These are phyloP conservation scores for Puffinus mauretanicus DNA, from an alignment of 2,113 vertebrate species.

Conservation along the genomic window DNA sequence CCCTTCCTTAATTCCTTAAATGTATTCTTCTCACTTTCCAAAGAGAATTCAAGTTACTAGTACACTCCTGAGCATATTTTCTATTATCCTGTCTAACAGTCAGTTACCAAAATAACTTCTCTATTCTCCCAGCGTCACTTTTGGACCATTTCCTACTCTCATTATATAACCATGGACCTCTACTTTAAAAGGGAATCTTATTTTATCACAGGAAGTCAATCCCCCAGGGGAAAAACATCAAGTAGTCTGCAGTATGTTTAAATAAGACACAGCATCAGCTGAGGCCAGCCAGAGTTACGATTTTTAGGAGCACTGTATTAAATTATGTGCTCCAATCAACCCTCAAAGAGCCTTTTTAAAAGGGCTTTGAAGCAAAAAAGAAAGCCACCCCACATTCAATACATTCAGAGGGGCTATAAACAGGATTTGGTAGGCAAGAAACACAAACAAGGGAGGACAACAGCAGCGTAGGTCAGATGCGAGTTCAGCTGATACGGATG, in stretches of 20 bases:
- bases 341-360: not conserved
- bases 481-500: rapidly evolving
- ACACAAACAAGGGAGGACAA: not conserved
- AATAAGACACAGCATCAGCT: not conserved
- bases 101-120: constrained; percentile 7
- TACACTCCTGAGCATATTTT: not conserved
- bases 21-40: not conserved
- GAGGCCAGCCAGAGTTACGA: not conserved
- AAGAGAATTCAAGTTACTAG: not conserved
- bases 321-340: not conserved
- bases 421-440: not conserved
- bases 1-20: not conserved
- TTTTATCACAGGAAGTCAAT: constrained; percentile 53
- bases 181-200: constrained; percentile 51
- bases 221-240: not conserved
- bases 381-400: not conserved
- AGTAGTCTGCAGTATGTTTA: not conserved
- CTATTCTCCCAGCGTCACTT: not conserved
- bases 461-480: not conserved
- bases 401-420: not conserved
- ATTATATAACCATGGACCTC: constrained; percentile 15
- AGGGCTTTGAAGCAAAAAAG: not conserved
- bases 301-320: not conserved
- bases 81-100: not conserved
- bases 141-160: constrained; percentile 29